Evolutionary conservation across 2,113 vertebrate genomes (phyloP), one percentile per base, ranked within the genome.

Genomic region (Leiothrix lutea): DNA sequence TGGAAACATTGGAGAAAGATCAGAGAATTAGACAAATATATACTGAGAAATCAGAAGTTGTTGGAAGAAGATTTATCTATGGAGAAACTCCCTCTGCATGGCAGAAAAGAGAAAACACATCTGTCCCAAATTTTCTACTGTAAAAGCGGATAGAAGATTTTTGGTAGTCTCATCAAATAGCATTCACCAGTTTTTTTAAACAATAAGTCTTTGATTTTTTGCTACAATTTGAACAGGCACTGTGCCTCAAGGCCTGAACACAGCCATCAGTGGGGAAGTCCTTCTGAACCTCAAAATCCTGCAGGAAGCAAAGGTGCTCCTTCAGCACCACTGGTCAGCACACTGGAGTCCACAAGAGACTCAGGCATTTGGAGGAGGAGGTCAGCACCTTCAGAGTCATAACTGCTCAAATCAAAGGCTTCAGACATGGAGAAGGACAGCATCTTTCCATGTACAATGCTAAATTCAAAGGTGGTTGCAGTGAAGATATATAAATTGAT

Each of bases 251-350:
- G 51, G 50, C 12, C 28, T 23, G 35, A 60, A 7, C 1, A 4
- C 12, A 77, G 7, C 9, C 9, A 21, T 20, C 20, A 57, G 1
- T 1, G 0, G 8, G 20, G 16, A 23, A 73, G 38, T 26, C 22
- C 14, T 75, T 53, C 24, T 54, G 20, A 69, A 15, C 8, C 42
- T 66, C 4, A 5, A 58, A 86, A 54, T 13, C 26, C 13, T 60
- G 5, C 11, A 23, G 14, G 22, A 24, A 78, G 14, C 2, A 23
- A 11, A 73, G 7, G 16, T 0, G 0, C 5, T 58, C 35, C 19
- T 45, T 60, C 42, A 58, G 33, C 0, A 0, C 5, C 5, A 0
- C 9, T 35, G 54, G 25, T 86, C 31, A 21, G 23, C 7, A 23
- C 16, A 6, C 11, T 9, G 45, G 6, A 29, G 29, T 36, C 24